Base-by-base conservation (phyloP, 2,888 invertebrate species). In the Nemapogon koenigi region DNA sequence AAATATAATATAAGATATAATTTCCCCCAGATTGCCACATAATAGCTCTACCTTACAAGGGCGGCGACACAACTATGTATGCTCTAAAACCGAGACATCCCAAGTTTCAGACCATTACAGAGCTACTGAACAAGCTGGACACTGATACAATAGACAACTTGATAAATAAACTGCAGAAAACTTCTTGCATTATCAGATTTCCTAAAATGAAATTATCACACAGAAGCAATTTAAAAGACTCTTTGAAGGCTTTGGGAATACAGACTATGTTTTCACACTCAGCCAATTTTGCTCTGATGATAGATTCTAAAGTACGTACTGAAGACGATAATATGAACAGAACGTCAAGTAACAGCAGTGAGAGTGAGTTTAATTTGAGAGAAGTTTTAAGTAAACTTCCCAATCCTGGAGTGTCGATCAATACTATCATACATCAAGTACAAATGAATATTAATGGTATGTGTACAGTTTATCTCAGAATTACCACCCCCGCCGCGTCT, bases 181-280 rank as follows among this genome's bases (percentile, higher is more conserved):
- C 66, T 4, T 67, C 80, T 4, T 76, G 84, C 16, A 65, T 88
- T 2, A 57, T 87, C 1, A 69, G 84, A 19, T 75, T 87, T 22
- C 91, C 91, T 1, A 88, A 87, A 58, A 87, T 92, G 86, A 83
- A 86, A 47, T 62, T 92, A 2, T 81, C 83, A 43, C 83, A 76
- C 32, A 81, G 75, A 0, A 49, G 83, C 2, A 76, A 82, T 45
- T 57, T 91, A 28, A 83, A 79, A 40, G 44, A 66, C 0, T 50
- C 83, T 0, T 61, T 91, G 3, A 59, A 81, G 44, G 53, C 59
- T 2, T 55, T 91, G 40, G 89, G 89, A 0, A 55, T 90, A 0
- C 55, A 58, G 2, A 78, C 86, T 1, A 66, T 92, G 42, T 92
- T 93, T 54, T 57, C 75, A 41, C 79, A 82, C 0, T 55, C 64